phyloP scores from a whole-genome alignment of 2,113 vertebrate genomes.

The Leptosomus discolor region DNA sequence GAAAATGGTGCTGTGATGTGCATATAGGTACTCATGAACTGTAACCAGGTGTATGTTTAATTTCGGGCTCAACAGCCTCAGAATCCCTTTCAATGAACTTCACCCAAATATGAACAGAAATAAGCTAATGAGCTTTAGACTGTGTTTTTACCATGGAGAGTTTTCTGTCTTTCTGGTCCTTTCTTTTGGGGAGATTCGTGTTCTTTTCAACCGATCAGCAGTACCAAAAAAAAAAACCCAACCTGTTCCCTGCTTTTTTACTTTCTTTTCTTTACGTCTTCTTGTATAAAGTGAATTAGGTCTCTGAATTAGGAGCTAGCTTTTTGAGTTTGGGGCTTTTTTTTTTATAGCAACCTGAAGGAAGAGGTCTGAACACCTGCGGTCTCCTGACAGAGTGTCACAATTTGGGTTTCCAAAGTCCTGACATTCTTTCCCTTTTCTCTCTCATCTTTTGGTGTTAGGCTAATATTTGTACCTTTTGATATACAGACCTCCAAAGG shows the following conservation, averaged over 20 bases:
- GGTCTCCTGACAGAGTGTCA: background rate
- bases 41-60: background rate
- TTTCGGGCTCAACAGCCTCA: background rate
- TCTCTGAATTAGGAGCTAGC: background rate
- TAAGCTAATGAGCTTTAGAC: background rate
- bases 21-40: background rate
- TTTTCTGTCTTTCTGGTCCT: background rate
- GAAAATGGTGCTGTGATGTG: background rate
- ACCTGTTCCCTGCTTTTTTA: background rate
- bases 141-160: background rate
- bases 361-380: background rate
- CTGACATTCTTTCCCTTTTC: background rate
- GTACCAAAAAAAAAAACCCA: background rate
- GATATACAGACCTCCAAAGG: background rate
- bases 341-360: background rate
- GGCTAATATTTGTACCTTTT: conserved; percentile 9
- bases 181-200: background rate
- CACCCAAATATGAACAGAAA: background rate
- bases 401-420: background rate
- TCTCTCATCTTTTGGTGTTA: background rate
- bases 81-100: background rate
- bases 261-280: background rate
- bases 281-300: background rate
- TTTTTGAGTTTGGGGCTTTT: background rate
- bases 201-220: background rate